Percentiles rank a stretch among this genome's conserved stretches.
These are phyloP conservation scores for Drosophila formosana DNA, from an alignment of 2,888 invertebrate genomes.

Conservation along the genomic window DNA sequence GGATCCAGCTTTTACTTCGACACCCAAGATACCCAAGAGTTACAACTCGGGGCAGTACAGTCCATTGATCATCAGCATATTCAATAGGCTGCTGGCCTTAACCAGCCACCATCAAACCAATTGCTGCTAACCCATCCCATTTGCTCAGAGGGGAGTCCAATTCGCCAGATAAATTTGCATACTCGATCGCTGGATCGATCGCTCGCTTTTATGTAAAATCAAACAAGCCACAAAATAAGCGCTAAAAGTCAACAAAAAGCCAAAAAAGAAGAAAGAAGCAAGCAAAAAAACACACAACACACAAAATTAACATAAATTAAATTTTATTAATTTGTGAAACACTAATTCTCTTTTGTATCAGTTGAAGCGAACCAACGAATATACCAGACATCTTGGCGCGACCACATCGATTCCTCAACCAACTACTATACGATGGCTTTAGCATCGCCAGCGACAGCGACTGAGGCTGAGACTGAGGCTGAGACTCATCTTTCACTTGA, in stretches of 20 bases:
- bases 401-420: constrained; percentile 15
- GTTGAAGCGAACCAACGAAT: constrained; percentile 28
- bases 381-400: constrained; percentile 75
- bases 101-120: constrained; percentile 21
- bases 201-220: constrained; percentile 60
- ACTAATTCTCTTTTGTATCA: constrained; percentile 70
- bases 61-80: constrained; percentile 31
- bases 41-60: constrained; percentile 19
- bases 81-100: constrained; percentile 15
- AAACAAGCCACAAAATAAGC: constrained; percentile 50
- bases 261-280: neutral
- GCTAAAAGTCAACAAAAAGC: constrained; percentile 25
- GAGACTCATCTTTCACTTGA: constrained; percentile 66
- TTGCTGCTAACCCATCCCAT: constrained; percentile 37
- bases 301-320: constrained; percentile 75
- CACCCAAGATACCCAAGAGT: constrained; percentile 9
- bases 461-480: neutral
- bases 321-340: constrained; percentile 76
- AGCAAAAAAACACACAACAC: constrained; percentile 29
- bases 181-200: constrained; percentile 50
- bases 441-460: neutral
- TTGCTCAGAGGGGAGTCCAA: constrained; percentile 35
- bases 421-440: constrained; percentile 1
- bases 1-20: constrained; percentile 43
- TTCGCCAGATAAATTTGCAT: constrained; percentile 61